phyloP scores from a whole-genome alignment of 2,888 invertebrate genomes.

The Saturnia japonica region DNA sequence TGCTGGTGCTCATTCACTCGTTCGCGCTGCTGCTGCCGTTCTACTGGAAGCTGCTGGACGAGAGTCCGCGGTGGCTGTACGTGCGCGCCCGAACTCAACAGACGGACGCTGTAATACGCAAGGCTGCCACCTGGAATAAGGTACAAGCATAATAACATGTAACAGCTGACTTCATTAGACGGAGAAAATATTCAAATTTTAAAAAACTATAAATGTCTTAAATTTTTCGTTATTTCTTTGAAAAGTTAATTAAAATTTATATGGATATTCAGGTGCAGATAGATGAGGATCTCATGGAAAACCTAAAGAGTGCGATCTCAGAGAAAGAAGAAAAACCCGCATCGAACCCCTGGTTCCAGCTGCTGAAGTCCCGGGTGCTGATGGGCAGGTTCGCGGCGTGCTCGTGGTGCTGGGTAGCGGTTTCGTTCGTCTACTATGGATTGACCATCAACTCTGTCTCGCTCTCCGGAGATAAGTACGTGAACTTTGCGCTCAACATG shows the following conservation, averaged over 20 bases:
- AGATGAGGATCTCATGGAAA: slow-evolving; percentile 53
- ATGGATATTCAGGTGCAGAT: slow-evolving; percentile 47
- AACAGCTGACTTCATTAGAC: not conserved
- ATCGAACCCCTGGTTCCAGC: slow-evolving; percentile 53
- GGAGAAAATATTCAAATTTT: not conserved
- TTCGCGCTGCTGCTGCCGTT: slow-evolving; percentile 85
- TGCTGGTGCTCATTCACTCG: slow-evolving; percentile 84
- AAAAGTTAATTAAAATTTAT: not conserved
- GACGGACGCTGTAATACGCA: slow-evolving; percentile 81
- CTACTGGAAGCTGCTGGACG: slow-evolving; percentile 86
- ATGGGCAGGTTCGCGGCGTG: slow-evolving; percentile 54
- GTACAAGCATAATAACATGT: slow-evolving; percentile 39
- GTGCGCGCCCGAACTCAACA: slow-evolving; percentile 81
- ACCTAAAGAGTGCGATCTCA: slow-evolving; percentile 36
- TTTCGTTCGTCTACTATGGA: slow-evolving; percentile 90
- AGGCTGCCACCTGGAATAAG: slow-evolving; percentile 85
- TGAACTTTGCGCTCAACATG: slow-evolving; percentile 85
- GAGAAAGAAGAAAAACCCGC: slow-evolving; percentile 23
- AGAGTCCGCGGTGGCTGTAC: slow-evolving; percentile 89
- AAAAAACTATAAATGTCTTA: not conserved
- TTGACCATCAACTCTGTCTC: slow-evolving; percentile 88
- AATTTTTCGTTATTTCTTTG: not conserved
- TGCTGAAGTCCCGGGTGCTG: slow-evolving; percentile 57
- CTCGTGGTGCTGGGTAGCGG: slow-evolving; percentile 86
- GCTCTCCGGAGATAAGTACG: slow-evolving; percentile 87